These are phyloP conservation scores for Fregata magnificens DNA, from an alignment of 2,113 vertebrate species.

Conservation along the genomic window DNA sequence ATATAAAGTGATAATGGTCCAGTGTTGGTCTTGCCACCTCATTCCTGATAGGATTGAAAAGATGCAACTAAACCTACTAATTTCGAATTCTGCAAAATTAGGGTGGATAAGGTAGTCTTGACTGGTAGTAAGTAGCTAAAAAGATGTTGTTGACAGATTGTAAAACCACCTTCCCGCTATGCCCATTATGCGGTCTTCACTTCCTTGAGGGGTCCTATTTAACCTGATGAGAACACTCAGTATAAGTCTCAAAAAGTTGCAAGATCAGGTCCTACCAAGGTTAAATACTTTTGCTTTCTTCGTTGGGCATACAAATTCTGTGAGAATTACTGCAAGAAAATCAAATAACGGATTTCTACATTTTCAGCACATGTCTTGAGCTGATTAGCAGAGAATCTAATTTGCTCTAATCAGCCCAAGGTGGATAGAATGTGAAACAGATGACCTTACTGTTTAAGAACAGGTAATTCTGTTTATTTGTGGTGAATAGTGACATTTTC, in stretches of 20 bases:
- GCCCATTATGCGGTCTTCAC: background rate
- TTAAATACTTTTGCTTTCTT: background rate
- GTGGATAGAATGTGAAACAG: constrained; percentile 57
- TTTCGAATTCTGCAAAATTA: background rate
- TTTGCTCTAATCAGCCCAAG: constrained; percentile 58
- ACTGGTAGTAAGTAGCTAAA: background rate
- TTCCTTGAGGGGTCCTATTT: background rate
- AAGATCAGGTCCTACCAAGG: background rate
- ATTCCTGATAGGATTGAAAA: background rate
- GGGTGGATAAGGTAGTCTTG: background rate
- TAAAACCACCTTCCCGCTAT: background rate
- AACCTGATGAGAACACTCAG: background rate
- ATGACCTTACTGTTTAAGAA: constrained; percentile 39
- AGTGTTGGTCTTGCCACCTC: background rate
- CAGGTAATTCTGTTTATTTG: constrained; percentile 54
- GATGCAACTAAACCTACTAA: background rate
- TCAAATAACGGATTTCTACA: background rate
- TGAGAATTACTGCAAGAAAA: constrained; percentile 25
- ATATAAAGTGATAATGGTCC: constrained; percentile 43
- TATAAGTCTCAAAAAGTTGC: background rate
- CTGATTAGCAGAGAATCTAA: constrained; percentile 54
- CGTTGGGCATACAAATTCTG: background rate
- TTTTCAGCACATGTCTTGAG: constrained; percentile 23
- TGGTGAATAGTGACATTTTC: constrained; percentile 33
- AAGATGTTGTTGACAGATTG: background rate